A percentile compares a stretch with the other conserved stretches of the same genome.
Evolutionary conservation across 2,113 vertebrate genomes (phyloP).

Genomic region (Spilogale gracilis): DNA sequence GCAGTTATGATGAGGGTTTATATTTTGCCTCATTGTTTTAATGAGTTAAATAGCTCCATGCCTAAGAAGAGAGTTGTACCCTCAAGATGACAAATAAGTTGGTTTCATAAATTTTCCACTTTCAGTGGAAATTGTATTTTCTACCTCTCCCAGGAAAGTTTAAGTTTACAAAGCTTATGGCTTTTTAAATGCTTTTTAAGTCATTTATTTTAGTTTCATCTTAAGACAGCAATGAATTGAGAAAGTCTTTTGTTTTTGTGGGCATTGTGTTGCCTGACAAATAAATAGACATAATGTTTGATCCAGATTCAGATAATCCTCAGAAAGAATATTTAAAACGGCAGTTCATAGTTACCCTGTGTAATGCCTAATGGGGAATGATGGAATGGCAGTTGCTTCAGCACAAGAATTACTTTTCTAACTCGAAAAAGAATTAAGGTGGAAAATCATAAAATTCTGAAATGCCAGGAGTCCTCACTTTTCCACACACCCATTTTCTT

Average conservation of each 20-base stretch:
- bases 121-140: conserved; percentile 32
- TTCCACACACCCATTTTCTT: conserved; percentile 5
- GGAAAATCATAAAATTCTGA: neutral
- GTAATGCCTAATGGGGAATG: neutral
- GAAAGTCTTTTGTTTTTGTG: neutral
- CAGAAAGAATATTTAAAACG: conserved; percentile 20
- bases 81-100: conserved; percentile 11
- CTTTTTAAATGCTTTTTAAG: conserved; percentile 23
- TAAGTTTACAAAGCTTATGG: neutral
- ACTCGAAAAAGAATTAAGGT: conserved; percentile 30
- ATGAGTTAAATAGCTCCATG: conserved; percentile 6
- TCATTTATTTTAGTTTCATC: conserved; percentile 54
- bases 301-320: conserved; percentile 34
- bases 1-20: conserved; percentile 14
- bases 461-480: neutral
- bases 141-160: neutral
- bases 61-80: neutral
- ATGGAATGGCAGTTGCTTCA: conserved; percentile 37
- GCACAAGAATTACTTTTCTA: conserved; percentile 13
- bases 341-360: neutral
- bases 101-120: conserved; percentile 56
- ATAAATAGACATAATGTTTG: neutral
- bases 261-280: conserved; percentile 38
- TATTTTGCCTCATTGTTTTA: conserved; percentile 55
- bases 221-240: conserved; percentile 28